Evolutionary conservation across 30 jellyfish, hydroid and myxozoan species (phyloP), one percentile per base, ranked within the genome.

Genomic region (Aurelia coerulea): DNA sequence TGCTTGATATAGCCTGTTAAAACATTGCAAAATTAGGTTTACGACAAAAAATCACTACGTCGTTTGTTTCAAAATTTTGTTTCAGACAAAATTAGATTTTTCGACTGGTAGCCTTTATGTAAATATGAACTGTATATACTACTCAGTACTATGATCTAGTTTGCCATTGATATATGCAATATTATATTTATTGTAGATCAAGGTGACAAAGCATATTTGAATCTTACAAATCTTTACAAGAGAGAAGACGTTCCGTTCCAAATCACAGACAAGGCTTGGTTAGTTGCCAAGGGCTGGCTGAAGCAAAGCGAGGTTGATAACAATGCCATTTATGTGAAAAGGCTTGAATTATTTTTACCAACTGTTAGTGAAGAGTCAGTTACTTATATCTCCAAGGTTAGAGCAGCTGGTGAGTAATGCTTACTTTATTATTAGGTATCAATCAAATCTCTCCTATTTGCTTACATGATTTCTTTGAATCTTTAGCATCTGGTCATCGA

Each of bases 211-310:
- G 90, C 81, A 37, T 64, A 10, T 56, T 59, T 80, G 60, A 59
- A 70, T 50, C 68, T 80, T 72, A 68, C 75, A 12, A 66, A 65
- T 4, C 46, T 80, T 7, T 80, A 64, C 76, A 80, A 63, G 19
- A 84, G 74, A 37, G 32, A 80, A 15, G 76, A 54, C 14, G 76
- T 80, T 15, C 35, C 51, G 8, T 80, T 80, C 73, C 78, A 80
- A 65, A 80, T 80, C 68, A 62, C 83, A 18, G 65, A 49, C 72
- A 59, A 70, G 51, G 65, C 66, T 16, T 80, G 90, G 90, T 49
- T 80, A n/a, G 80, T 80, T 64, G 52, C 51, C 37, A 80, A 80
- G 62, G 75, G 50, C 10, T 80, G 90, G 90, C 42, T 80, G 66
- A 32, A 10, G 34, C 50, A 70, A 66, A 64, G 90, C 29, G 90